Percentiles rank a stretch among this genome's conserved stretches.
These are phyloP conservation scores for Rhopalosiphum nymphaeae DNA, from an alignment of 2,888 invertebrate species.

Conservation along the genomic window DNA sequence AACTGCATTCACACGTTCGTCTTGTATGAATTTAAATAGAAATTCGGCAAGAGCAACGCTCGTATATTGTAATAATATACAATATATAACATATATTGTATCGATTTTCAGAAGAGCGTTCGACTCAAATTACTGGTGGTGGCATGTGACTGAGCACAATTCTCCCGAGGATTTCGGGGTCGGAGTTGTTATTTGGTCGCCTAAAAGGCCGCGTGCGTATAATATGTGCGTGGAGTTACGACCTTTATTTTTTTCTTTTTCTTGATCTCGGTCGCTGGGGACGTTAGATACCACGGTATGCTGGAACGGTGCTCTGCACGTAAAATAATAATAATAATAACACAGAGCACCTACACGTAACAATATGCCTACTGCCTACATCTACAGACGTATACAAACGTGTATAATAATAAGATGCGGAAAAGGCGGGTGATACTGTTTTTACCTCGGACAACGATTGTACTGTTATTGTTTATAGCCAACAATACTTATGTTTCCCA, in stretches of 20 bases:
- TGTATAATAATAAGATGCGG: background rate
- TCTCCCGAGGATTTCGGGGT: constrained; percentile 11
- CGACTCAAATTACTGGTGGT: constrained; percentile 17
- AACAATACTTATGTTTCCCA: background rate
- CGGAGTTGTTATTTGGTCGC: background rate
- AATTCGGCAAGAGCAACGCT: background rate
- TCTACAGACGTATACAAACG: no score
- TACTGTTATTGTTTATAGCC: background rate
- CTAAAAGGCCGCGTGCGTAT: constrained; percentile 22
- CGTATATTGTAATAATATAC: background rate
- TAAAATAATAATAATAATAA: constrained; percentile 1
- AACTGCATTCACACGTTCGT: background rate
- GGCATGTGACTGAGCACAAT: background rate
- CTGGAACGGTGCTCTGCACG: background rate
- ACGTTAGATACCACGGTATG: background rate
- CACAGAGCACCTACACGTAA: background rate
- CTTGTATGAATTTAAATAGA: background rate
- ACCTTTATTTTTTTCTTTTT: background rate
- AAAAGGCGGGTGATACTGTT: background rate
- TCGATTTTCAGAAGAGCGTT: constrained; percentile 32
- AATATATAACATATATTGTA: constrained; percentile 3
- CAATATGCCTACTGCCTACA: background rate
- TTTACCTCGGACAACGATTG: background rate
- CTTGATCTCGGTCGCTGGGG: background rate
- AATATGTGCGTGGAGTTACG: background rate